These are phyloP conservation scores for Drosophila kepulauana DNA, from an alignment of 1,140 invertebrate genomes.

Conservation along the genomic window DNA sequence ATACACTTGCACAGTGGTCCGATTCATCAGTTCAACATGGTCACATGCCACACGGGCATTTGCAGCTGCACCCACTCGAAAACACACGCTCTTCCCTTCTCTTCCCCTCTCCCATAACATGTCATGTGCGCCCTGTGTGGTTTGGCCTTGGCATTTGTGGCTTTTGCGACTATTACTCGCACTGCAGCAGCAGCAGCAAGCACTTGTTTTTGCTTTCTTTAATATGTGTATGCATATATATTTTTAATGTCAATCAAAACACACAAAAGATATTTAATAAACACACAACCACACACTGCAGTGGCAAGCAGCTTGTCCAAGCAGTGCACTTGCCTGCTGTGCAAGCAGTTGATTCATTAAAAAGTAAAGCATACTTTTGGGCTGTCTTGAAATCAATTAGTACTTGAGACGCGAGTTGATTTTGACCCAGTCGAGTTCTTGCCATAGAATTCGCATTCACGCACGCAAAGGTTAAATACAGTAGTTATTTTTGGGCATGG, in stretches of 20 bases:
- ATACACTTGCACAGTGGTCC: slow-evolving; percentile 29
- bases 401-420: not conserved
- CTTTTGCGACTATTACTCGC: slow-evolving; percentile 37
- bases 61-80: slow-evolving; percentile 1
- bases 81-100: not conserved
- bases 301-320: not conserved
- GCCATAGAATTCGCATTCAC: not conserved
- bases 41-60: slow-evolving; percentile 8
- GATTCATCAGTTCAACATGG: slow-evolving; percentile 23
- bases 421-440: not conserved
- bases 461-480: slow-evolving; percentile 1
- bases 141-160: slow-evolving; percentile 78
- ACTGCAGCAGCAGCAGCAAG: not conserved
- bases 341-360: not conserved
- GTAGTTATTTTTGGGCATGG: not conserved
- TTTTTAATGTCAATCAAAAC: slow-evolving; percentile 34
- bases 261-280: slow-evolving; percentile 10
- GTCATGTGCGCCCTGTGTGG: slow-evolving; percentile 10
- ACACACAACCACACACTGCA: not conserved
- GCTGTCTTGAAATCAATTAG: not conserved
- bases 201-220: slow-evolving; percentile 24
- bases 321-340: not conserved
- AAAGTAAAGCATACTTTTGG: slow-evolving; percentile 7
- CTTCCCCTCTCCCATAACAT: not conserved
- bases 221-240: slow-evolving; percentile 1